Percentiles rank a stretch among this genome's conserved stretches.
These are phyloP conservation scores for Zoanthus sansibaricus DNA, from an alignment of 92 coral and sea anemone species.

Conservation along the genomic window DNA sequence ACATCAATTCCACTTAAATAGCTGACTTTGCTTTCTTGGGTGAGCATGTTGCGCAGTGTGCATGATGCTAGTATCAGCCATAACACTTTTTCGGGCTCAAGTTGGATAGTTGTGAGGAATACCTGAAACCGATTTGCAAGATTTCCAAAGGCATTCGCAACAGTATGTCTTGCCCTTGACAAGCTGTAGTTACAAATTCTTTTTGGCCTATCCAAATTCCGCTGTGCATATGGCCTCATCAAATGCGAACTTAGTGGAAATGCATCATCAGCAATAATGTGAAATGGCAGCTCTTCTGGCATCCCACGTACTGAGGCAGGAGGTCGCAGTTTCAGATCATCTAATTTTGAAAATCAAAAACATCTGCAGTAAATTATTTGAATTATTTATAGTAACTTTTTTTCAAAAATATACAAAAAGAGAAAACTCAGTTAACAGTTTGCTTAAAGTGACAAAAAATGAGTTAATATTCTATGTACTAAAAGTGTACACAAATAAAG, in stretches of 20 bases:
- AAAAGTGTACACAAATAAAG: no score
- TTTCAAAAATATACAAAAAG: no score
- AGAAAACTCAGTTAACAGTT: no score
- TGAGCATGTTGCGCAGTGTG: constrained; percentile 34
- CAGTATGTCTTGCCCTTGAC: constrained; percentile 39
- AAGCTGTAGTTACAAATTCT: constrained; percentile 40
- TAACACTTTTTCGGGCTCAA: constrained; percentile 24
- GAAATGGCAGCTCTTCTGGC: neutral
- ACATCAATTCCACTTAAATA: neutral
- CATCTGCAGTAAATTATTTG: no score
- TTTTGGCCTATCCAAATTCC: constrained; percentile 19
- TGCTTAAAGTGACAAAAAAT: no score
- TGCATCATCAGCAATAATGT: constrained; percentile 42
- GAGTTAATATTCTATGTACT: no score
- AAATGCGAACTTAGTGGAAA: no score
- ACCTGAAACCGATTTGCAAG: neutral
- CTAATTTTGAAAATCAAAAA: no score
- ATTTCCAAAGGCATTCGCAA: constrained; percentile 34
- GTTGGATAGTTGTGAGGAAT: constrained; percentile 20
- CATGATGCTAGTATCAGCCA: constrained; percentile 31
- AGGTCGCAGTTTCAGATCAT: no score
- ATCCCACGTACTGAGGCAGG: no score
- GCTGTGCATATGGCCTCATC: neutral
- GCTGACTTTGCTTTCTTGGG: neutral
- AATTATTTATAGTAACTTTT: no score